Base-by-base conservation (phyloP, 1,140 invertebrate species). In the Bombus balteatus region DNA sequence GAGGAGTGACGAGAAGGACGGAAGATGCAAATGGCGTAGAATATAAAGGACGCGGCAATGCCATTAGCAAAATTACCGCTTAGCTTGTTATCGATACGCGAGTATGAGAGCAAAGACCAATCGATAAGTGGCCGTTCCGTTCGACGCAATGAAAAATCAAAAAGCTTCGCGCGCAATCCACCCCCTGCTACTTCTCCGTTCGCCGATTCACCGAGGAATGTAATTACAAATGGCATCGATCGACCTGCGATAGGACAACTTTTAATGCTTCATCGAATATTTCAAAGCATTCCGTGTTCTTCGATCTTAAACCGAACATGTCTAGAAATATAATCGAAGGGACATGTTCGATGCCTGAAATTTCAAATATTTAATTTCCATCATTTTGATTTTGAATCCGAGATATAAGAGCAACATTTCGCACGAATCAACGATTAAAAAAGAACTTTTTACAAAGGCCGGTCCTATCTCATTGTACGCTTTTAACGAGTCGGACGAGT, bases 11-110 rank as follows among this genome's bases (percentile, higher is more conserved):
- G 75, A 32, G 22, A 41, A 32, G n/a, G 73, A 53, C 4, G 71
- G 77, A 86, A 74, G 80, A 65, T 65, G 66, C 78, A 87, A 88
- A 79, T 87, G 85, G 74, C 83, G 88, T 81, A 68, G 87, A 89
- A 91, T 89, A 90, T 88, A 91, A 89, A 91, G 86, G 86, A 84
- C 43, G 75, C 73, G 86, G 89, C 90, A 88, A 91, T 91, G 91
- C 93, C 93, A 94, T 94, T 94, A 94, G 93, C 90, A 92, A 94
- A 94, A 94, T 94, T 94, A 94, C 92, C 90, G 89, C 85, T 92
- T 92, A 92, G 89, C 92, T 91, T 92, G 93, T 94, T 93, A 92
- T 91, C 92, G 93, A 94, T 93, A 92, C 89, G 86, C 88, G 88
- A 90, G 91, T 92, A 90, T 65, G 47, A 86, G 83, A 68, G 81